Base-by-base conservation (phyloP, 2,888 invertebrate species). In the Drosophila quasianomalipes region DNA sequence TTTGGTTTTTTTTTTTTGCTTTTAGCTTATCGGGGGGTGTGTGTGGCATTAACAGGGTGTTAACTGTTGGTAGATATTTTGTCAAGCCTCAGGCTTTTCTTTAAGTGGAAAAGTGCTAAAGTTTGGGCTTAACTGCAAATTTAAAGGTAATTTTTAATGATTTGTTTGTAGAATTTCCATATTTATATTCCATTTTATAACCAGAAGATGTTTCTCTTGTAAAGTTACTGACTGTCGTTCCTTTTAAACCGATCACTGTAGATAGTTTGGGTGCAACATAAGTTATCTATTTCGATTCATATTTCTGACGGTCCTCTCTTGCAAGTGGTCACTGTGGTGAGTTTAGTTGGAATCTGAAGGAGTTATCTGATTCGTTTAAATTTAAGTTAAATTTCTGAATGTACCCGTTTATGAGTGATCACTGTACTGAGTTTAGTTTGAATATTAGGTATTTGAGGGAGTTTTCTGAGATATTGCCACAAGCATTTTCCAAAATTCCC, bases 21-120 rank as follows among this genome's bases (percentile, higher is more conserved):
- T 47, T 26, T 47, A 16, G 16, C 55, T 37, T 70, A 47, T 57
- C 49, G 9, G 65, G 47, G 75, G 62, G 75, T 65, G 75, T 75
- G 62, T 60, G 39, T n/a, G 53, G n/a, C 47, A 53, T 68, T 68
- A 51, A 68, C 69, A 75, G 74, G 76, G 74, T 74, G 74, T 74
- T 74, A 75, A 74, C 75, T 74, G 74, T 74, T 47, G 14, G n/a
- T 16, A n/a, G 61, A 39, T 31, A 47, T 26, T 44, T 31, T 41
- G 51, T 30, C 28, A 51, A 37, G 55, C 44, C 61, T 47, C 14
- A 2, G n/a, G 16, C 19, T 49, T 52, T 49, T 9, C 33, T 33
- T 39, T 37, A 22, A 31, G 33, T 61, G 22, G 60, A 41, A 33
- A 26, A 47, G 16, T 26, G 47, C 16, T 47, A 9, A 47, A 9